A percentile compares a stretch with the other conserved stretches of the same genome.
phyloP scores from a whole-genome alignment of 1,140 invertebrate species.

The Notospermus geniculatus region DNA sequence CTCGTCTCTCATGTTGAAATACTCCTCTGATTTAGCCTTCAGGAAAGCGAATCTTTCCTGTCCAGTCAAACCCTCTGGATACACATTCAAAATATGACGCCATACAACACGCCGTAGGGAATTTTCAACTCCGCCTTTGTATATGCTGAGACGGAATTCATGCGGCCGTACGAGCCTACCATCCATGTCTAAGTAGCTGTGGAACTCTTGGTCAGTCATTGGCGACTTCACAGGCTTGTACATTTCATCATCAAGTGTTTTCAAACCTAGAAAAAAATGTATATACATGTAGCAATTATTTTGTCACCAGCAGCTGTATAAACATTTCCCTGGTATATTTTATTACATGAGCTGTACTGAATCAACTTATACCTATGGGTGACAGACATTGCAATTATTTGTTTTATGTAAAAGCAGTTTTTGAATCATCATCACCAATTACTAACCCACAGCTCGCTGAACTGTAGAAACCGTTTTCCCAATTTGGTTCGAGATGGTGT shows the following conservation, averaged over 20 bases:
- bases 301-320: no score
- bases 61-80: slow-evolving; percentile 81
- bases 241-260: slow-evolving; percentile 52
- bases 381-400: no score
- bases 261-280: slow-evolving; percentile 70
- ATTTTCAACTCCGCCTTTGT: slow-evolving; percentile 59
- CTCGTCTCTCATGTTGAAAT: slow-evolving; percentile 73
- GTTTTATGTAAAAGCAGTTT: no score
- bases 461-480: slow-evolving; percentile 44
- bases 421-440: no score
- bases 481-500: slow-evolving; percentile 80
- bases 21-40: slow-evolving; percentile 85
- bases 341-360: no score
- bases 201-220: slow-evolving; percentile 84
- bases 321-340: no score
- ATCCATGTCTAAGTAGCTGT: slow-evolving; percentile 83
- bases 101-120: slow-evolving; percentile 74
- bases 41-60: slow-evolving; percentile 93
- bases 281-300: no score
- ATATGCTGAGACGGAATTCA: slow-evolving; percentile 75
- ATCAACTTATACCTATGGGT: no score
- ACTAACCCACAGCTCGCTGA: slow-evolving; percentile 48
- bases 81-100: slow-evolving; percentile 95
- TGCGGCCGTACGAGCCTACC: slow-evolving; percentile 82
- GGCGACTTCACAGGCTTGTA: slow-evolving; percentile 66